Percentiles rank a stretch among this genome's conserved stretches.
Evolutionary conservation across 1,140 invertebrate species (phyloP).

Genomic region (Lepeophtheirus salmonis): DNA sequence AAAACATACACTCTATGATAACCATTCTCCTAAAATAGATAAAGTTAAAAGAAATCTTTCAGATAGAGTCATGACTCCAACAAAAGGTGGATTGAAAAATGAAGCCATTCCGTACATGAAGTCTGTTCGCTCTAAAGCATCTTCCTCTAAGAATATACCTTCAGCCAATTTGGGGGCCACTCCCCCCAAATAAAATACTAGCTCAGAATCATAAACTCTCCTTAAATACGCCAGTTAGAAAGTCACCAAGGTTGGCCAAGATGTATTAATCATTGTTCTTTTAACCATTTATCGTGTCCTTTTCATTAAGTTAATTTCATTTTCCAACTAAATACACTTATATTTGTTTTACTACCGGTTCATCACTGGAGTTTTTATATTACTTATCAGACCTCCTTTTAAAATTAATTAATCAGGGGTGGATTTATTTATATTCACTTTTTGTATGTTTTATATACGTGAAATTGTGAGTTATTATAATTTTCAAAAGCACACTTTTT

Average conservation of each 20-base stretch:
- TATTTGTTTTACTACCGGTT: too few relatives aligned
- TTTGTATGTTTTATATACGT: too few relatives aligned
- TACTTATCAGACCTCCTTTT: too few relatives aligned
- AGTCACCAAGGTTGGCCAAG: not conserved
- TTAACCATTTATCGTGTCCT: too few relatives aligned
- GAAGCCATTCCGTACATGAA: slow-evolving; percentile 2
- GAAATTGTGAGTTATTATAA: too few relatives aligned
- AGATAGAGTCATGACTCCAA: slow-evolving; percentile 3
- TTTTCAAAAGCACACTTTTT: too few relatives aligned
- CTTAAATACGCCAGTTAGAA: not conserved
- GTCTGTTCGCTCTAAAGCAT: not conserved
- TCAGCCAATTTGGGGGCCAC: not conserved
- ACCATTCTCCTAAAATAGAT: not conserved
- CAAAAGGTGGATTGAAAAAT: not conserved
- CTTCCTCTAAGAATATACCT: not conserved
- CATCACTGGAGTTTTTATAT: too few relatives aligned
- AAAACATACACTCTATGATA: slow-evolving; percentile 2
- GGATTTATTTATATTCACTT: too few relatives aligned
- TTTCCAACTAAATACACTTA: too few relatives aligned
- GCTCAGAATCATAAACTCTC: not conserved
- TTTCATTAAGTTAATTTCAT: too few relatives aligned
- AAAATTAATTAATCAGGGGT: too few relatives aligned
- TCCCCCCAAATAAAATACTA: not conserved
- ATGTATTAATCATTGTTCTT: not conserved
- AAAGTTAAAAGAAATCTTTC: not conserved